Percentiles rank a stretch among this genome's conserved stretches.
Conservation (phyloP, 2,888 invertebrate genomes). For the Petrolisthes cinctipes region DNA sequence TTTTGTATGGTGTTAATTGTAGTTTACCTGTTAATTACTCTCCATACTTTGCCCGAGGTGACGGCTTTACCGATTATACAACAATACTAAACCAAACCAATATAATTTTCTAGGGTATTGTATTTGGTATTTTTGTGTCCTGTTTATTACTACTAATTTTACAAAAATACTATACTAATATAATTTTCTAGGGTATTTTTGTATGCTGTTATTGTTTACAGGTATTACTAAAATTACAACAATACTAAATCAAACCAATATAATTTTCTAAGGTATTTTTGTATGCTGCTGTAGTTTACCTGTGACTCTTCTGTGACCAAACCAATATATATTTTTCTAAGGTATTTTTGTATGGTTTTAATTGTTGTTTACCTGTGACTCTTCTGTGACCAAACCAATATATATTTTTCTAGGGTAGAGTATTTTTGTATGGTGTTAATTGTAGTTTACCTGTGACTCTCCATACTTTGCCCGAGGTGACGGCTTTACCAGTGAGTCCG, state of each 20-base stretch:
- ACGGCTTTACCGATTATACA: too few species aligned
- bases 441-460: conserved; percentile 25
- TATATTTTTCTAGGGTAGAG: too few species aligned
- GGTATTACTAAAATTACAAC: not conserved
- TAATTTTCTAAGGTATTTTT: not conserved
- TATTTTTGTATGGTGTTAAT: too few species aligned
- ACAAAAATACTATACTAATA: not conserved
- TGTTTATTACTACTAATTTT: too few species aligned
- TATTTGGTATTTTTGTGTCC: too few species aligned
- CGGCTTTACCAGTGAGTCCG: conserved; percentile 34
- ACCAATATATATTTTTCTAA: too few species aligned
- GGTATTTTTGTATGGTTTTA: not conserved
- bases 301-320: not conserved
- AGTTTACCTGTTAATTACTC: too few species aligned
- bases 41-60: too few species aligned
- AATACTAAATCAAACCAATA: not conserved
- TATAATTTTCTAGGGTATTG: too few species aligned
- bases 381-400: too few species aligned
- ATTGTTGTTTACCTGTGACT: not conserved
- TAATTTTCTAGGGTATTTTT: not conserved
- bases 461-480: conserved; percentile 6
- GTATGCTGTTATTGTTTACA: not conserved
- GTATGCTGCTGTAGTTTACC: not conserved
- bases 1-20: too few species aligned
- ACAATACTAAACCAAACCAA: too few species aligned